Evolutionary conservation across 2,888 invertebrate genomes (phyloP), one percentile per base, ranked within the genome.

Genomic region (Rhingia rostrata): DNA sequence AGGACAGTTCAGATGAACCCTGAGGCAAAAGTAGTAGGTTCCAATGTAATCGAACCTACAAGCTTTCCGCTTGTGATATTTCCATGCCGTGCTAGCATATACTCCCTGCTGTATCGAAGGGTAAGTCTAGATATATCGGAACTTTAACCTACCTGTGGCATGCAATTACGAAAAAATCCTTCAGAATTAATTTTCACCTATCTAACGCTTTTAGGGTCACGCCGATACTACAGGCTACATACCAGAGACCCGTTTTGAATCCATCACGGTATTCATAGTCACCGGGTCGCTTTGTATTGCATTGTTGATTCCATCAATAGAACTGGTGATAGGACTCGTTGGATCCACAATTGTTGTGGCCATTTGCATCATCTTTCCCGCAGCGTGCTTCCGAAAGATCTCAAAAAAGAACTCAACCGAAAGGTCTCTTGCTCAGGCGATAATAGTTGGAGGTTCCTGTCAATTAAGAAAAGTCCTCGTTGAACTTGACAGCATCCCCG

Each of bases 21-120:
- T 22, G 22, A 22, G 22, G 1, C 2, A 22, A 22, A 22, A 22
- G 22, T 22, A 22, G 22, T 22, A 2, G 22, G 22, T 1, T 22
- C 22, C 22, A 22, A 22, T 22, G 22, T 22, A 22, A 22, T n/a
- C n/a, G n/a, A n/a, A n/a, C n/a, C n/a, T n/a, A n/a, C n/a, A n/a
- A 98, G 98, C 89, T 99, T 99, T 92, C 99, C 99, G 0, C 93
- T 99, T 86, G 97, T 98, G 87, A 97, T 99, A 90, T 99, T 99
- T 92, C 99, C 99, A 0, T 98, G 98, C 89, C 93, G 99, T 78
- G 97, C 97, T 9, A 98, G 98, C 89, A 93, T 99, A 32, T 96
- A 98, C 92, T 99, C 98, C 0, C 93, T 99, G 75, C 92, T 98
- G 5, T 98, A 96, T 89, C 94, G 95, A 89, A 95, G 95, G 93